Base-by-base conservation (phyloP, 2,888 invertebrate genomes). In the Sarcophaga caerulescens region DNA sequence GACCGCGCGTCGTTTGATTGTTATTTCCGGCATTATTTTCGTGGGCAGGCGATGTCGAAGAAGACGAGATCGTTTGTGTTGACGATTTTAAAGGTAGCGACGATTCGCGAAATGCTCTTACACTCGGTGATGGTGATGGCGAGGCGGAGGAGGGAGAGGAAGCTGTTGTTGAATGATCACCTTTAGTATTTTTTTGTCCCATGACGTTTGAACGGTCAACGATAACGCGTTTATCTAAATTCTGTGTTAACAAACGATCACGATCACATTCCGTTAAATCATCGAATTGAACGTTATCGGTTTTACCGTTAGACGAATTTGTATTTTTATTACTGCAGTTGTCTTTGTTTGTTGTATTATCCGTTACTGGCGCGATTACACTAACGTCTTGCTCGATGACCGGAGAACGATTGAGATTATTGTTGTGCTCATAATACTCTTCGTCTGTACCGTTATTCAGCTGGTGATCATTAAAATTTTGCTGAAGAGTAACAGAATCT, bases 61-160 rank as follows among this genome's bases (percentile, higher is more conserved):
- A 60, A 11, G 68, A 12, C 2, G 75, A 25, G 17, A 89, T 12
- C 1, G 52, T 52, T 52, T 52, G 52, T 52, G 52, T 14, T 52
- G 52, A 17, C 5, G 17, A 52, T 5, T 4, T 14, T 17, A 52
- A 63, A 45, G 85, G 78, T 87, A 90, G 71, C 23, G 88, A 17
- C 71, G 91, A 90, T 85, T 92, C 92, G 88, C 92, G 92, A 83
- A 91, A 92, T 81, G 90, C 89, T 83, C 90, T 90, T 19, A n/a
- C 14, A 63, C 63, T 77, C 45, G 52, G 19, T 12, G 71, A 57
- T 1, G 69, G 52, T 12, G 69, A 66, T 6, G 83, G 84, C 68
- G 88, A 85, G 14, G 85, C 21, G 21, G 87, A 84, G 73, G 85
- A 60, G 11, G 52, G 44, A 35, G 21, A 19, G 23, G 35, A 35